Percentiles rank a stretch among this genome's conserved stretches.
Evolutionary conservation across 2,888 invertebrate genomes (phyloP).

Genomic region (Limnephilus marmoratus): DNA sequence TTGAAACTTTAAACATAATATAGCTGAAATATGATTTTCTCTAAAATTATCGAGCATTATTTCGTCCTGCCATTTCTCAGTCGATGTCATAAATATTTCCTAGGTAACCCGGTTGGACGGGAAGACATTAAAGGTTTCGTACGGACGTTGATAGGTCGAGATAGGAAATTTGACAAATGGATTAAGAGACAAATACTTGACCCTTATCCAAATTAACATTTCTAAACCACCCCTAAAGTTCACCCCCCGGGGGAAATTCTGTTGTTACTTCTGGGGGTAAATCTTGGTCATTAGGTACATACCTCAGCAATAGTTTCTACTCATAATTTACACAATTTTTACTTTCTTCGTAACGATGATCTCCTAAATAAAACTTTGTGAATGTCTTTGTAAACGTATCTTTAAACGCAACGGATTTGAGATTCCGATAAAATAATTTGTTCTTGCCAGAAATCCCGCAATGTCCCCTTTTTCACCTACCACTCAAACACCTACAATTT

Average conservation of each 20-base stretch:
- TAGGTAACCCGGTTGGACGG: background rate
- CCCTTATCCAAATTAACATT: constrained; percentile 64
- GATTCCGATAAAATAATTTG: too few species aligned
- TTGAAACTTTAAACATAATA: too few species aligned
- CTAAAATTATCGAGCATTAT: background rate
- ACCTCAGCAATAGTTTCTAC: background rate
- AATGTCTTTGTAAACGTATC: too few species aligned
- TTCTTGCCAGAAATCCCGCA: too few species aligned
- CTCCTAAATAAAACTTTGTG: too few species aligned
- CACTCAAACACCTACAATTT: too few species aligned
- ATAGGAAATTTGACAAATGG: constrained; percentile 63
- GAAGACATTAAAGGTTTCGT: constrained; percentile 57
- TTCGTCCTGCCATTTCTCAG: background rate
- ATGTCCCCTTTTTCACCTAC: too few species aligned
- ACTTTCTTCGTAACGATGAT: too few species aligned
- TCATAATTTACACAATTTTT: too few species aligned
- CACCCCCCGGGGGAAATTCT: constrained; percentile 46
- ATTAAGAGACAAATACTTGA: constrained; percentile 61
- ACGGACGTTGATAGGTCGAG: constrained; percentile 57
- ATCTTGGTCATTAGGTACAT: constrained; percentile 25
- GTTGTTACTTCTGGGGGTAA: background rate
- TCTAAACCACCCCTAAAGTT: constrained; percentile 49
- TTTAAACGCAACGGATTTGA: too few species aligned
- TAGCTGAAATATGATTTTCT: background rate
- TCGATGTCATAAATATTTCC: background rate